Evolutionary conservation across 2,888 invertebrate genomes (phyloP).

Genomic region (Oeneis ivallda): DNA sequence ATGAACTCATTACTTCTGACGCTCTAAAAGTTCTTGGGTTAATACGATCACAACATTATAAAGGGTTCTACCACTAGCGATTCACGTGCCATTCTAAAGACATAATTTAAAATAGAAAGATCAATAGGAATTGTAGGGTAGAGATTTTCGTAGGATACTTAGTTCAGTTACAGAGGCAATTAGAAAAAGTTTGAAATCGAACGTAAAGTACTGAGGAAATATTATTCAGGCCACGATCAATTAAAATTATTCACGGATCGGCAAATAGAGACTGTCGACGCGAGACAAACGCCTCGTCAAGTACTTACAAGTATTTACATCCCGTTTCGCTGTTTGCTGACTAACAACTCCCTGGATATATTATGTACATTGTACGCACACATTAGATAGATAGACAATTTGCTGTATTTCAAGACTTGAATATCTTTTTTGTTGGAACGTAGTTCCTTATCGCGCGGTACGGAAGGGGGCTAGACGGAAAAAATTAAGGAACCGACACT

Average conservation of each 20-base stretch:
- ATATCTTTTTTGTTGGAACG: not conserved
- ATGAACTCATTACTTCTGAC: too few relatives aligned
- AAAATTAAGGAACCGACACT: too few relatives aligned
- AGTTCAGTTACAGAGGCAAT: not conserved
- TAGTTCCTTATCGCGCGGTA: not conserved
- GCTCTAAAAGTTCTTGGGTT: too few relatives aligned
- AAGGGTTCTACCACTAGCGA: too few relatives aligned
- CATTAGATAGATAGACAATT: not conserved
- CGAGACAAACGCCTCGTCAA: conserved; percentile 12
- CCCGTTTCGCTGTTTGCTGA: conserved; percentile 3
- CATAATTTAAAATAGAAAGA: too few relatives aligned
- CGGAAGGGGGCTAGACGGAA: not conserved
- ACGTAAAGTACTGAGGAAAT: not conserved
- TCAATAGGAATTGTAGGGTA: too few relatives aligned
- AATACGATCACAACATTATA: too few relatives aligned
- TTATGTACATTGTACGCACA: not conserved
- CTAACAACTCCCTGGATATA: not conserved
- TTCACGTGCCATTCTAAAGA: too few relatives aligned
- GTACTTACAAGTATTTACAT: conserved; percentile 10
- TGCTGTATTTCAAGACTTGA: not conserved
- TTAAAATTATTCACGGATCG: conserved; percentile 1
- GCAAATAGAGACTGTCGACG: conserved; percentile 13
- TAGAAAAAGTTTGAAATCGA: not conserved
- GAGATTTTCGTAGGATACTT: too few relatives aligned
- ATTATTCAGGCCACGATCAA: conserved; percentile 11